Conservation (phyloP, 2,797 vertebrate species). For the Naso thynnoides region DNA sequence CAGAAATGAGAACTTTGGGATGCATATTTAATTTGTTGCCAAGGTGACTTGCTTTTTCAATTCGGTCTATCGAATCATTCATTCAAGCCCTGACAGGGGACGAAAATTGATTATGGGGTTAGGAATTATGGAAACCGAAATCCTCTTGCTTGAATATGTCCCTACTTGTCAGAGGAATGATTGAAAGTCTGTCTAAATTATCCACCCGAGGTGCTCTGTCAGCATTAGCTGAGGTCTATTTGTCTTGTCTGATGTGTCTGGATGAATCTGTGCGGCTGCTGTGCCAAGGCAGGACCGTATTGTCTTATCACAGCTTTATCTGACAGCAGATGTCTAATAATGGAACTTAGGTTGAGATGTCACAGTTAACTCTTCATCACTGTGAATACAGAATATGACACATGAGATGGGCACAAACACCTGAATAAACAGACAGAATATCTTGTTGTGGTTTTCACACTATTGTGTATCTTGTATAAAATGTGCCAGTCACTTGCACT, state of each 20-base stretch:
- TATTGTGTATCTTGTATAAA: conserved; percentile 47
- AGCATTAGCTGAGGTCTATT: conserved; percentile 78
- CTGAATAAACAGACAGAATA: conserved; percentile 52
- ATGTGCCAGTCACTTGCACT: conserved; percentile 64
- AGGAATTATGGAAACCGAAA: conserved; percentile 78
- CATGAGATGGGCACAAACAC: conserved; percentile 46
- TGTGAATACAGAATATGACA: conserved; percentile 25
- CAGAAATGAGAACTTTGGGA: conserved; percentile 43
- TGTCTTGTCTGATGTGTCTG: conserved; percentile 81
- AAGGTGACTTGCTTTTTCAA: conserved; percentile 60
- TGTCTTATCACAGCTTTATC: conserved; percentile 73
- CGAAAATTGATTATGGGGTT: conserved; percentile 71
- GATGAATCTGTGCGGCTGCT: conserved; percentile 59
- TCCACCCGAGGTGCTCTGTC: conserved; percentile 71
- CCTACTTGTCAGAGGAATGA: conserved; percentile 72
- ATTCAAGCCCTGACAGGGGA: conserved; percentile 53
- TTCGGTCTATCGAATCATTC: conserved; percentile 53
- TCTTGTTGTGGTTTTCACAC: conserved; percentile 29
- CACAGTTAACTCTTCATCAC: conserved; percentile 61
- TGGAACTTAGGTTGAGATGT: conserved; percentile 69
- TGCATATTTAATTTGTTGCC: conserved; percentile 49
- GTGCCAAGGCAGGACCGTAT: conserved; percentile 59
- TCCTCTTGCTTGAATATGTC: conserved; percentile 71
- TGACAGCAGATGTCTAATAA: conserved; percentile 71
- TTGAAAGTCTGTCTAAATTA: conserved; percentile 77